These are phyloP conservation scores for Ceyx melanurus DNA, from an alignment of 2,113 vertebrate species.

Conservation along the genomic window DNA sequence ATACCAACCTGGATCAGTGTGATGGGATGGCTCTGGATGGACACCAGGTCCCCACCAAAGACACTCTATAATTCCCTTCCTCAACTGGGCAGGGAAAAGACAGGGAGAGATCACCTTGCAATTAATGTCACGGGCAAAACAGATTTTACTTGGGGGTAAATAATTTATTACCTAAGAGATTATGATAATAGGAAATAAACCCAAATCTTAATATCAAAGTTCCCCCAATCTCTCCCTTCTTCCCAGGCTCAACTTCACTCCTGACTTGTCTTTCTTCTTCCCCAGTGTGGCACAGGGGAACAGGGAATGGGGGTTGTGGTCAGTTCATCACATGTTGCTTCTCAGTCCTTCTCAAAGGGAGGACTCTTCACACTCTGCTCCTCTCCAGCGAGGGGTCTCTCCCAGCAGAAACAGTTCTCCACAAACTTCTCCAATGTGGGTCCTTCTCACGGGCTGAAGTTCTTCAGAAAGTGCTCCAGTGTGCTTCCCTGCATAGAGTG, in stretches of 20 bases:
- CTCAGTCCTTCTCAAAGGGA: not conserved
- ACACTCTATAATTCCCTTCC: fast-evolving
- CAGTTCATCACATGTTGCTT: not conserved
- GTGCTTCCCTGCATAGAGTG: fast-evolving
- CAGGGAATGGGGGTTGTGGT: not conserved
- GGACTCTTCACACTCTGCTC: not conserved
- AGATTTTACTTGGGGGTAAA: not conserved
- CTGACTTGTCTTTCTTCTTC: not conserved
- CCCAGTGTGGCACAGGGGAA: fast-evolving
- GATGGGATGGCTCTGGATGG: not conserved
- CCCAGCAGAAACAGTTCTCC: not conserved
- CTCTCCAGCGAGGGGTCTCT: not conserved
- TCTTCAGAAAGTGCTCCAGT: not conserved
- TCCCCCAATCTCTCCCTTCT: not conserved
- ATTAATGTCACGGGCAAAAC: not conserved
- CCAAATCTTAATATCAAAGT: not conserved
- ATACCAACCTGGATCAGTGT: not conserved
- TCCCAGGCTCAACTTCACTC: not conserved
- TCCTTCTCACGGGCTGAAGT: not conserved
- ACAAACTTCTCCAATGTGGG: not conserved
- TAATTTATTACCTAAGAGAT: not conserved
- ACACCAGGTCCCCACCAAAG: not conserved
- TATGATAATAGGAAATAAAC: not conserved
- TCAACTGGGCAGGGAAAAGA: not conserved
- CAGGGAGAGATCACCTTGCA: not conserved